Base-by-base conservation (phyloP, 2,888 invertebrate genomes). In the Hirtodrosophila duncani region DNA sequence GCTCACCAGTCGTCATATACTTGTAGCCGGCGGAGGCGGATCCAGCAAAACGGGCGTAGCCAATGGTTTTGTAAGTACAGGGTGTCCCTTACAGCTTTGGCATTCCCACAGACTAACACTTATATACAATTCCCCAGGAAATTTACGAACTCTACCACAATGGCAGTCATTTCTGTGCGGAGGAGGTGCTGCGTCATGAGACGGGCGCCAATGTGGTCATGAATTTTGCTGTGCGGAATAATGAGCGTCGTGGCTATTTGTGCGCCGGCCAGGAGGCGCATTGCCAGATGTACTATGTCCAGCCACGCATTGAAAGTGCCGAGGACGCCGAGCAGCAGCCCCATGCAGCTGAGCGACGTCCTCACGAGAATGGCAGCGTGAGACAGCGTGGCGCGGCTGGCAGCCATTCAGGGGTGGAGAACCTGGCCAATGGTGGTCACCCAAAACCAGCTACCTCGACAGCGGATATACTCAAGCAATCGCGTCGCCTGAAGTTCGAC, bases 1-100 rank as follows among this genome's bases (percentile, higher is more conserved):
- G 89, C 88, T 98, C 52, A 95, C 95, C 18, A 95, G 94, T 87
- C 91, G 96, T 67, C 97, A 98, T 89, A 93, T 99, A 77, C 88
- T 99, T 57, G 96, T 99, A 34, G 98, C 96, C 60, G 99, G 99
- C 43, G 99, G 99, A 43, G 99, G 99, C 55, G 99, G 99, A 48
- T 93, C 96, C 23, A 93, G 98, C 9, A 98, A 97, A 87, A 98
- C 98, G 31, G 99, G 99, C 43, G 95, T 99, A 45, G 94, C 94
- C 23, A 99, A 99, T 90, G 96, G 97, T 86, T 96, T 99, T 88
- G 98, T 96, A 89, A 92, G 95, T 91, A 21, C n/a, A n/a, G n/a
- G n/a, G n/a, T n/a, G n/a, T n/a, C n/a, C n/a, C n/a, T n/a, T n/a
- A n/a, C n/a, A n/a, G n/a, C n/a, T n/a, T n/a, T n/a, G n/a, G n/a